Base-by-base conservation (phyloP, 2,888 invertebrate genomes). In the Lepetodrilus schrolli region DNA sequence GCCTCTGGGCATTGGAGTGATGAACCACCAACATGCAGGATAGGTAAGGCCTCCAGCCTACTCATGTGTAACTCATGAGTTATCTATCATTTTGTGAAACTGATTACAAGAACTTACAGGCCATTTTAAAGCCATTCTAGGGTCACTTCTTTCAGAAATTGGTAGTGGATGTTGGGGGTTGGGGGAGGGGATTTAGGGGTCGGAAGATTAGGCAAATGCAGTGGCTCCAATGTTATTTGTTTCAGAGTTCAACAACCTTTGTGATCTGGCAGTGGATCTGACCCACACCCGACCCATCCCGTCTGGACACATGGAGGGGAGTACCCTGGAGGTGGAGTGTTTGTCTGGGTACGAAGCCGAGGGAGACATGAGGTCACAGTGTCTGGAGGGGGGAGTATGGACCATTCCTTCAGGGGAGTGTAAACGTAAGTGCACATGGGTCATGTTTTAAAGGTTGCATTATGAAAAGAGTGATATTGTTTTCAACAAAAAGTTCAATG, bases 351-450 rank as follows among this genome's bases (percentile, higher is more conserved):
- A 84, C 73, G 38, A 47, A 5, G 43, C 83, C 0, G 69, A 65
- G 5, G 86, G 84, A 2, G 74, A 84, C 73, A 80, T 87, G 76
- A 77, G 78, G 4, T 77, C 86, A 34, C 80, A 77, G 0, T 91
- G 91, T 76, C 80, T 80, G 30, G 75, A 78, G 1, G 84, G 88
- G 70, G 82, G 82, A 7, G 80, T 80, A 0, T 91, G 91, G 91
- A 83, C 84, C 4, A n/a, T 51, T 2, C 84, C 85, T 3, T 43
- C 65, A 2, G 88, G 87, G 37, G 36, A 48, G 2, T 91, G 91
- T 77, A 79, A 83, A 76, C 81, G 90, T 90, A 83, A 82, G 58
- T 58, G 34, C 58, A 30, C n/a, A 10, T 17, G 17, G 17, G n/a
- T 43, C n/a, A 13, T 17, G n/a, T 10, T 43, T 43, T 17, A 43